These are phyloP conservation scores for Acestrorhynchus altus DNA, from an alignment of 2,797 vertebrate species.

Conservation along the genomic window DNA sequence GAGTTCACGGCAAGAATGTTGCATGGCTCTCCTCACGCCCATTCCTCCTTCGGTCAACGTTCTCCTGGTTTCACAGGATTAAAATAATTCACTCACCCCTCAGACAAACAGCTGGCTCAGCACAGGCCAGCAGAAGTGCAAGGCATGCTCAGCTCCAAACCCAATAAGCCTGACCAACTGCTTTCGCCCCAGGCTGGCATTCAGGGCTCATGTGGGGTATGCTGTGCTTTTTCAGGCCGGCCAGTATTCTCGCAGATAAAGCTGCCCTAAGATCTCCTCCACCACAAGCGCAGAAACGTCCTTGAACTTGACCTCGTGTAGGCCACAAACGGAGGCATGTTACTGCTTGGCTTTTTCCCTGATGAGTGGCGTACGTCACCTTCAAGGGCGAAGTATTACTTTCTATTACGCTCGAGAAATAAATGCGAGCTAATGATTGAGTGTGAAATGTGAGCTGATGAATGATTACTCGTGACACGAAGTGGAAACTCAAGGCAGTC, in stretches of 20 bases:
- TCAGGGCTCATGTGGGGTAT: constrained; percentile 13
- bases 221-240: constrained; percentile 17
- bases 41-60: constrained; percentile 57
- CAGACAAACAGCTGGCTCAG: constrained; percentile 70
- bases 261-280: constrained; percentile 41
- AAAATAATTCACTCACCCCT: constrained; percentile 70
- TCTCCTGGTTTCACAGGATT: constrained; percentile 70
- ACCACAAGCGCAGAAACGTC: constrained; percentile 52
- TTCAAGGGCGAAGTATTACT: not conserved
- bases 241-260: constrained; percentile 44
- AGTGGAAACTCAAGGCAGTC: constrained; percentile 69
- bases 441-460: too few relatives aligned
- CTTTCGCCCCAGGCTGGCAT: constrained; percentile 56
- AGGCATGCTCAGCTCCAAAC: constrained; percentile 71
- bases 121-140: constrained; percentile 59
- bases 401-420: not conserved
- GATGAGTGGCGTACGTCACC: constrained; percentile 11
- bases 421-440: constrained; percentile 17
- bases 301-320: constrained; percentile 56
- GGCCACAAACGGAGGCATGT: constrained; percentile 35
- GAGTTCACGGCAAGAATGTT: constrained; percentile 14
- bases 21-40: constrained; percentile 34
- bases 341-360: constrained; percentile 48
- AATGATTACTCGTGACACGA: constrained; percentile 51
- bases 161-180: constrained; percentile 69